These are phyloP conservation scores for Tyria jacobaeae DNA, from an alignment of 2,888 invertebrate genomes.

Conservation along the genomic window DNA sequence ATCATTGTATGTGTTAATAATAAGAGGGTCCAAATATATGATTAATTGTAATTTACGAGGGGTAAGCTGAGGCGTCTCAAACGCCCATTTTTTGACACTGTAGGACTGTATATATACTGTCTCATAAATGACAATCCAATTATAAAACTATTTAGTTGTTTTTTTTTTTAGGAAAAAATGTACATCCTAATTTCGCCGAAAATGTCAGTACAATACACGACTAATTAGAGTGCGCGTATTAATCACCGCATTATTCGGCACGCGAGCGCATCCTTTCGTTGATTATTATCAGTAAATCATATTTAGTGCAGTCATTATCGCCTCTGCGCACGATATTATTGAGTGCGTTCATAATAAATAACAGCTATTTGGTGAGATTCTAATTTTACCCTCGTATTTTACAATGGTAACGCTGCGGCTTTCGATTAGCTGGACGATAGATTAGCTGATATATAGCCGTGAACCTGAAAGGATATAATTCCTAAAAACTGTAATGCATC, in stretches of 20 bases:
- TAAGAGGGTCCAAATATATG: too few species aligned
- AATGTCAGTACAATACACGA: constrained; percentile 29
- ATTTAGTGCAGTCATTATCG: constrained; percentile 77
- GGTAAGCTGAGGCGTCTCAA: too few species aligned
- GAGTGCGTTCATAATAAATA: constrained; percentile 67
- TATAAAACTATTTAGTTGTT: too few species aligned
- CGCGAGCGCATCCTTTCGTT: constrained; percentile 57
- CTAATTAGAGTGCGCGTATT: constrained; percentile 52
- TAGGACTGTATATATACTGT: too few species aligned
- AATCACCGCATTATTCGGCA: constrained; percentile 52
- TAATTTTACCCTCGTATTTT: constrained; percentile 64
- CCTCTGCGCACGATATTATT: constrained; percentile 54
- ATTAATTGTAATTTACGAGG: too few species aligned
- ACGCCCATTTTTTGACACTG: too few species aligned
- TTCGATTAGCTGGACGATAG: constrained; percentile 48
- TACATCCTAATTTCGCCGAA: constrained; percentile 14
- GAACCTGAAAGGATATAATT: constrained; percentile 9
- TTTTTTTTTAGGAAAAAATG: constrained; percentile 18
- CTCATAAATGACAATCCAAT: too few species aligned
- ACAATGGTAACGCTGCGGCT: constrained; percentile 47
- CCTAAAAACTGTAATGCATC: neutral
- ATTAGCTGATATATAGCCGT: constrained; percentile 48
- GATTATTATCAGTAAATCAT: constrained; percentile 74
- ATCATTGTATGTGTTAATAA: too few species aligned
- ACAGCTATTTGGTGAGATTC: constrained; percentile 61